phyloP scores from a whole-genome alignment of 2,797 vertebrate genomes.

The Hylomyscus alleni region DNA sequence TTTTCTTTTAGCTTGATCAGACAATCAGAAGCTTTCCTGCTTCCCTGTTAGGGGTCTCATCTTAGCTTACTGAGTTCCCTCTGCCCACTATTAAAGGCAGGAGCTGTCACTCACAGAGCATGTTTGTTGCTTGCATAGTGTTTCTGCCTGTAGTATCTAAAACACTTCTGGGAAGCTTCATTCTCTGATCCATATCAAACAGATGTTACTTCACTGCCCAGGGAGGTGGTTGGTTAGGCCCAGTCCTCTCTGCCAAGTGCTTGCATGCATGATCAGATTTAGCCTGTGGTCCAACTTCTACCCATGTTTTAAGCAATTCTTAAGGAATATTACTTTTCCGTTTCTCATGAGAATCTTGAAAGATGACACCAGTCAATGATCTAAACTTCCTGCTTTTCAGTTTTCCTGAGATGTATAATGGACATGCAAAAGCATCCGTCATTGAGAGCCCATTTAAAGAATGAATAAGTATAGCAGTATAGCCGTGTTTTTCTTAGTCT shows the following conservation, averaged over 20 bases:
- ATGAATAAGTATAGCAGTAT: neutral
- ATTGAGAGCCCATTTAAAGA: neutral
- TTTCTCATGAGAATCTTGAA: neutral
- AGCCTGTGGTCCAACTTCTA: neutral
- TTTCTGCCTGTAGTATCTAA: neutral
- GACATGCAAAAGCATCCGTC: neutral
- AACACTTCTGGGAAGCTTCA: neutral
- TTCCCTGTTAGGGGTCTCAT: neutral
- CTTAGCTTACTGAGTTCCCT: neutral
- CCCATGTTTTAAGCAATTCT: neutral
- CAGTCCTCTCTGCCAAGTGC: neutral
- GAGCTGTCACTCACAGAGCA: neutral
- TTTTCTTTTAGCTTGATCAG: neutral
- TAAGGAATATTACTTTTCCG: neutral
- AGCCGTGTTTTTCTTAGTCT: neutral
- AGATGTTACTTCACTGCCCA: neutral
- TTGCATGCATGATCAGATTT: neutral
- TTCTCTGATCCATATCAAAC: neutral
- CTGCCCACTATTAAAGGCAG: neutral
- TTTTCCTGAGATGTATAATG: neutral
- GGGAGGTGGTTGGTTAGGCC: neutral
- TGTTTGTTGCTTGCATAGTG: neutral
- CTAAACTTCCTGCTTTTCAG: neutral
- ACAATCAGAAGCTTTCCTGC: neutral
- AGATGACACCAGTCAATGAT: neutral